phyloP scores from a whole-genome alignment of 2,797 vertebrate genomes.

The Agapornis canus region DNA sequence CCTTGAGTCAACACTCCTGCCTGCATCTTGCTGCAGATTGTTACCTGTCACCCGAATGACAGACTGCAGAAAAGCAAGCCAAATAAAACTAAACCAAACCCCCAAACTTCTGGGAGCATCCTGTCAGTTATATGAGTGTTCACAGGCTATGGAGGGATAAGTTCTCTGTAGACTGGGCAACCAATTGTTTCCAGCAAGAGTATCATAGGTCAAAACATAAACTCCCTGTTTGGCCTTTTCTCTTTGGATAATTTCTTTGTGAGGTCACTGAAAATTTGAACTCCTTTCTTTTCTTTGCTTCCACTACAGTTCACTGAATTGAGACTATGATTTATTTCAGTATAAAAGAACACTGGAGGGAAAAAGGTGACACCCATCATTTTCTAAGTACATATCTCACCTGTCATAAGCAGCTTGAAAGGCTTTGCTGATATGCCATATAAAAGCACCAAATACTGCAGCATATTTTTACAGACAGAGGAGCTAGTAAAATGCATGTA shows the following conservation, averaged over 20 bases:
- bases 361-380: slow-evolving; percentile 1
- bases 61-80: background rate
- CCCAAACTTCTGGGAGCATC: background rate
- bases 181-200: background rate
- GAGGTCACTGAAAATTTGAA: background rate
- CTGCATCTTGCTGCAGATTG: background rate
- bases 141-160: background rate
- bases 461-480: background rate
- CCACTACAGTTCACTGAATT: background rate
- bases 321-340: background rate
- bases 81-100: background rate
- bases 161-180: background rate
- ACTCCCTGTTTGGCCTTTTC: background rate
- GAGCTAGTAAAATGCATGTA: background rate
- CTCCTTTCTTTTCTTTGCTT: background rate
- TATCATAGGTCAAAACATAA: background rate
- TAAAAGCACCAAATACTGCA: background rate
- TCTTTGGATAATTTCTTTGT: background rate
- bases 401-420: background rate
- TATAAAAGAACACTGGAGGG: background rate
- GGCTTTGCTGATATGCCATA: background rate
- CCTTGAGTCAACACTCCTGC: background rate
- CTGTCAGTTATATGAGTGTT: background rate
- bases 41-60: slow-evolving; percentile 1
- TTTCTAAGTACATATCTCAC: background rate